phyloP scores from a whole-genome alignment of 2,113 vertebrate genomes.

The Abramis brama region DNA sequence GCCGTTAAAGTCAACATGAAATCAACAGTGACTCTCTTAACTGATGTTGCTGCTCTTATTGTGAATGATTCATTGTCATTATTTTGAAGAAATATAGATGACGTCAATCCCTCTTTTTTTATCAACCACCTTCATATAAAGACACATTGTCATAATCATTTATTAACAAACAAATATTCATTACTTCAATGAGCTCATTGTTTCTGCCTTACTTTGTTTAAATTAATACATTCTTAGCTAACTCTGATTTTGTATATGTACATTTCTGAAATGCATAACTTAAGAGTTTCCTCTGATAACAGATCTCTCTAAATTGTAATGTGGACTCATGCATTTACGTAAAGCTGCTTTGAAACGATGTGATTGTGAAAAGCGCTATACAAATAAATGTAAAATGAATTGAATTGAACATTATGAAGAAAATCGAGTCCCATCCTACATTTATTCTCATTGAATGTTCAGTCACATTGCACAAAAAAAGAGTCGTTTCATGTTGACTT shows the following conservation, averaged over 20 bases:
- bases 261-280: too few relatives aligned
- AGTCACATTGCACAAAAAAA: neutral
- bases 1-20: neutral
- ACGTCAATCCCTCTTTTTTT: neutral
- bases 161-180: too few relatives aligned
- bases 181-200: too few relatives aligned
- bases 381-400: too few relatives aligned
- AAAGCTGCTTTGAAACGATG: too few relatives aligned
- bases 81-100: neutral
- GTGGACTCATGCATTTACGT: too few relatives aligned
- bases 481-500: neutral
- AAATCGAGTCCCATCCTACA: neutral
- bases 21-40: neutral
- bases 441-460: neutral
- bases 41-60: neutral
- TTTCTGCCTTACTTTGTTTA: too few relatives aligned
- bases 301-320: too few relatives aligned
- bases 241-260: too few relatives aligned
- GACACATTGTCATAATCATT: neutral
- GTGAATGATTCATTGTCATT: neutral
- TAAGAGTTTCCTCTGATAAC: too few relatives aligned
- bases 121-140: neutral
- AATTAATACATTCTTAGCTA: too few relatives aligned
- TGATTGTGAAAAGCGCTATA: too few relatives aligned
- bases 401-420: neutral